phyloP scores from a whole-genome alignment of 1,140 invertebrate species.

The Vanessa tameamea region DNA sequence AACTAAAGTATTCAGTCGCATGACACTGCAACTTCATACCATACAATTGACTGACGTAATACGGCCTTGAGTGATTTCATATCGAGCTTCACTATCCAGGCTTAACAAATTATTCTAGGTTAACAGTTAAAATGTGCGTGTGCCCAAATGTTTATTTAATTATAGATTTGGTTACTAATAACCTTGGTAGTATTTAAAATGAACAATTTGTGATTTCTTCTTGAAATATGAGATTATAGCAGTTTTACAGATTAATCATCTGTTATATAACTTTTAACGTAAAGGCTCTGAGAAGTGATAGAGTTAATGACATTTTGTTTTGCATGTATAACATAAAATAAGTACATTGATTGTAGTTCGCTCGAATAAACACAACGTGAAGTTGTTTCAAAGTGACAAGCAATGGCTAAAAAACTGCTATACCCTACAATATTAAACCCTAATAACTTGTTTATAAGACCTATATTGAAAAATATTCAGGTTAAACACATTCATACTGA shows the following conservation, averaged over 20 bases:
- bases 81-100: not conserved
- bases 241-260: too few relatives aligned
- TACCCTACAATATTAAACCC: conserved; percentile 40
- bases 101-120: not conserved
- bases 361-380: not conserved
- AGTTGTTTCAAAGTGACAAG: conserved; percentile 15
- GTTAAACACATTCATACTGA: conserved; percentile 41
- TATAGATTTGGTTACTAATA: too few relatives aligned
- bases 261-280: too few relatives aligned
- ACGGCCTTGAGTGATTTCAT: conserved; percentile 1
- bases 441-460: conserved; percentile 36
- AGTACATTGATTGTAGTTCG: not conserved
- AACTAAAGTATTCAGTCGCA: too few relatives aligned
- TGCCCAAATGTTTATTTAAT: too few relatives aligned
- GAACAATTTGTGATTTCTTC: too few relatives aligned
- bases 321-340: too few relatives aligned
- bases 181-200: too few relatives aligned
- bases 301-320: too few relatives aligned
- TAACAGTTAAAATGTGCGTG: too few relatives aligned
- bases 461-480: conserved; percentile 31
- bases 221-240: too few relatives aligned
- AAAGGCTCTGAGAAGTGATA: too few relatives aligned
- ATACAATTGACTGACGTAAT: conserved; percentile 1
- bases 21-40: not conserved
- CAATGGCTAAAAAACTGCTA: conserved; percentile 46